These are phyloP conservation scores for Loris lydekkerianus DNA, from an alignment of 2,797 vertebrate species.

Conservation along the genomic window DNA sequence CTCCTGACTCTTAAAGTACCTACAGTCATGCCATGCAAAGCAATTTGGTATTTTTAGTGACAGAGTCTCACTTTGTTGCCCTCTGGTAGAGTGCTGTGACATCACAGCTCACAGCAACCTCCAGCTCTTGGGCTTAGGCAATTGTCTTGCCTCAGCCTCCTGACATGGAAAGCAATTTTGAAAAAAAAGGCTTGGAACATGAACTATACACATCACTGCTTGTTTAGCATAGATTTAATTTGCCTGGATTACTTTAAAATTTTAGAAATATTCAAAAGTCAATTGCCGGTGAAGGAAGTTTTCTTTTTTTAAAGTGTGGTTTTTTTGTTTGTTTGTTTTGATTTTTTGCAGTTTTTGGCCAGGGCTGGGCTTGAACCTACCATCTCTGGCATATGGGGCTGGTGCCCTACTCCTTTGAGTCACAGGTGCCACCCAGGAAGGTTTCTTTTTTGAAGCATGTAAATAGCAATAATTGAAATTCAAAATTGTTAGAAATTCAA, in stretches of 20 bases:
- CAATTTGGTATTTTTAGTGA: neutral
- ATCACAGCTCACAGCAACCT: no score
- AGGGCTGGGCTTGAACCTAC: no score
- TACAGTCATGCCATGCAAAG: constrained; percentile 35
- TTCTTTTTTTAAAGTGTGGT: neutral
- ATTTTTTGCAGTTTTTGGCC: no score
- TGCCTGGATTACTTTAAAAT: constrained; percentile 33
- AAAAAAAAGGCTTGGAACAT: neutral
- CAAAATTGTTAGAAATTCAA: constrained; percentile 31
- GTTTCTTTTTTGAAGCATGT: neutral
- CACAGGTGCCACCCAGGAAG: no score
- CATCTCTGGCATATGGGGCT: no score
- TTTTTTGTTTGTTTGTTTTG: no score
- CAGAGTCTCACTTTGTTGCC: no score
- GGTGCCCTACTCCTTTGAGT: no score
- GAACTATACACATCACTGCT: neutral
- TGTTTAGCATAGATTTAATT: constrained; percentile 60
- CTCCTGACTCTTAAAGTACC: neutral
- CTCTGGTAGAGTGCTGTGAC: no score
- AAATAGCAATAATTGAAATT: neutral
- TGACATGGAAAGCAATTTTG: constrained; percentile 6
- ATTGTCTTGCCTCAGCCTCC: no score
- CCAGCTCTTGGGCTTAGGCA: no score
- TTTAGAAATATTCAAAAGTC: constrained; percentile 3
- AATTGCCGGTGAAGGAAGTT: neutral